Base-by-base conservation (phyloP, 2,113 vertebrate species). In the Benitochromis conjunctus region DNA sequence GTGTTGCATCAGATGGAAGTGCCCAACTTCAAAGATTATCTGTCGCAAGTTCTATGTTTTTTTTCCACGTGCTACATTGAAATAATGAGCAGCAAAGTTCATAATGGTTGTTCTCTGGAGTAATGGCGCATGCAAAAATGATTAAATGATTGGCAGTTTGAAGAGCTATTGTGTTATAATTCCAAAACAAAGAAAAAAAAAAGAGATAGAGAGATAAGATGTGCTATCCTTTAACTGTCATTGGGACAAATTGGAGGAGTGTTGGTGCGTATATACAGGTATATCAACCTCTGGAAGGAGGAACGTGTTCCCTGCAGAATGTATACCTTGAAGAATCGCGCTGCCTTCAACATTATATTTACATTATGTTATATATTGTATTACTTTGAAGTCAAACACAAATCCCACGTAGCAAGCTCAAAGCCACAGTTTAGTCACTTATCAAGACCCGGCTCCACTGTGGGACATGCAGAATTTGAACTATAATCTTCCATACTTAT, bases 1-100 rank as follows among this genome's bases (percentile, higher is more conserved):
- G 88, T 11, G 69, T 93, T 92, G 90, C 92, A 80, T 94, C 93
- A 93, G 48, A 87, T 12, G 74, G 86, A 91, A 85, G 81, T 58
- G 55, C 74, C 64, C 69, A 81, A 87, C 91, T 89, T 90, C 89
- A 91, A 90, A 92, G 80, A 81, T 82, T 29, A 89, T 66, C 14
- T 62, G 54, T 24, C 4, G 7, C 36, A 13, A 31, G 3, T 80
- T 60, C 31, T 71, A 46, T 74, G 43, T 66, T 31, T 69, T 43
- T 83, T 62, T 71, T 7, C 6, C 19, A 51, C 19, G 14, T 43
- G n/a, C 19, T 10, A 24, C 74, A 57, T 34, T 53, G 31, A 84
- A 86, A 74, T 87, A 90, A 93, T 74, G 85, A 89, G 80, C 41
- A 9, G 18, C 3, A 79, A 88, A 71, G 76, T 74, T 53, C 9